Percentiles rank a stretch among this genome's conserved stretches.
phyloP scores from a whole-genome alignment of 2,888 invertebrate genomes.

The Tetrapedia diversipes region DNA sequence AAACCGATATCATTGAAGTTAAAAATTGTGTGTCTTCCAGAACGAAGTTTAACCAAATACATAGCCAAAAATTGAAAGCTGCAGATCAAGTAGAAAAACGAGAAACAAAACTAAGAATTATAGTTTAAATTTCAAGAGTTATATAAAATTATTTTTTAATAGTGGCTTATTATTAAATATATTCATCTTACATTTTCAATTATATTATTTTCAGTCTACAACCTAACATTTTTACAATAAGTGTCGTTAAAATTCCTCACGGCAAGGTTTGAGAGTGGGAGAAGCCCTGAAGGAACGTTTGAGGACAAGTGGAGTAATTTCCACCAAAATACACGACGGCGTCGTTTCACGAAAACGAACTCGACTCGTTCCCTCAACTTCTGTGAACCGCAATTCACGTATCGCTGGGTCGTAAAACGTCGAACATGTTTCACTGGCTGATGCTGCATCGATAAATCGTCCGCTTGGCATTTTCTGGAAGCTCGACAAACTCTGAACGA shows the following conservation, averaged over 20 bases:
- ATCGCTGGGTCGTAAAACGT: conserved; percentile 4
- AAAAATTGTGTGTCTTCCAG: no score
- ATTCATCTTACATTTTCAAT: no score
- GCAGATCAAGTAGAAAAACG: no score
- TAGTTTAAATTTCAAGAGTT: no score
- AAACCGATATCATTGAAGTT: no score
- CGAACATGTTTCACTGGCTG: conserved; percentile 4
- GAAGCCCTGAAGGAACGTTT: neutral
- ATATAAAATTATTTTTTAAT: no score
- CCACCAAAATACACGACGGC: neutral
- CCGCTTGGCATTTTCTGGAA: neutral
- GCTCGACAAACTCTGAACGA: neutral
- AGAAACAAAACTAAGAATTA: no score
- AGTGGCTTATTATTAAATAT: no score
- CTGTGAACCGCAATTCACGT: neutral
- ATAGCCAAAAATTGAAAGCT: no score
- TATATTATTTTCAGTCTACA: no score
- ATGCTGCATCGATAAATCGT: conserved; percentile 11
- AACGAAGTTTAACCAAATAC: no score
- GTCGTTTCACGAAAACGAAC: neutral
- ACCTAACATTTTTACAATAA: no score
- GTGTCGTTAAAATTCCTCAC: neutral
- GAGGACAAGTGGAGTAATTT: neutral
- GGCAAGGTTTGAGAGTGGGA: neutral
- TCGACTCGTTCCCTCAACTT: neutral